Evolutionary conservation across 2,113 vertebrate genomes (phyloP).

Genomic region (Odontophorus gujanensis): DNA sequence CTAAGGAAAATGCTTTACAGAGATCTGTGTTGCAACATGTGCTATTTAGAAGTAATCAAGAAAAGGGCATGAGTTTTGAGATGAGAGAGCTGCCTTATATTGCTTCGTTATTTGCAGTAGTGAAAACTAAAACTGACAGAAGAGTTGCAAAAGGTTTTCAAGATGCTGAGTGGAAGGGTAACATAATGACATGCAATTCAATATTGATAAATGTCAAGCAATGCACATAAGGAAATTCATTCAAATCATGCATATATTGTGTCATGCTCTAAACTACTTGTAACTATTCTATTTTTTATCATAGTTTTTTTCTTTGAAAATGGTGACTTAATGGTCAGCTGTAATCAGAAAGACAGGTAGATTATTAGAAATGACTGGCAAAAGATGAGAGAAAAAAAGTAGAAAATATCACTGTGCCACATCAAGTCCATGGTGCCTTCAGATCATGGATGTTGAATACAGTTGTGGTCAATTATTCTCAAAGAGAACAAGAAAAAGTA

Average conservation of each 20-base stretch:
- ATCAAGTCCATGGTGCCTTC: fast-evolving
- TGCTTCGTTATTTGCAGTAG: not conserved
- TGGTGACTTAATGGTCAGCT: not conserved
- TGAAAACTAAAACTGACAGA: slow-evolving; percentile 17
- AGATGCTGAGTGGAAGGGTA: not conserved
- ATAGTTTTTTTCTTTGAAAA: not conserved
- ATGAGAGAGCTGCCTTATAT: not conserved
- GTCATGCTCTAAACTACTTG: not conserved
- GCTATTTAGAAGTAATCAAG: not conserved
- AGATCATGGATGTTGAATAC: not conserved
- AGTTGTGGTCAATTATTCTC: not conserved
- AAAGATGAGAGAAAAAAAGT: not conserved
- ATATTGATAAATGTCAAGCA: not conserved
- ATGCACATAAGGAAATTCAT: not conserved
- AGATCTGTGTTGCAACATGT: not conserved
- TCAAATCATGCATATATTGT: not conserved
- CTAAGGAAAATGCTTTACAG: not conserved
- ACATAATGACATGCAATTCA: not conserved
- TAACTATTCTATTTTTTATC: not conserved
- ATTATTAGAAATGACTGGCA: not conserved
- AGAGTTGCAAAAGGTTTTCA: not conserved
- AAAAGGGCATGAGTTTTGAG: not conserved
- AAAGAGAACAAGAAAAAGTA: not conserved
- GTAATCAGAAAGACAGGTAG: not conserved
- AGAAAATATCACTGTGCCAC: not conserved